Conservation (phyloP, 2,888 invertebrate genomes). For the Serrognathus titanus region DNA sequence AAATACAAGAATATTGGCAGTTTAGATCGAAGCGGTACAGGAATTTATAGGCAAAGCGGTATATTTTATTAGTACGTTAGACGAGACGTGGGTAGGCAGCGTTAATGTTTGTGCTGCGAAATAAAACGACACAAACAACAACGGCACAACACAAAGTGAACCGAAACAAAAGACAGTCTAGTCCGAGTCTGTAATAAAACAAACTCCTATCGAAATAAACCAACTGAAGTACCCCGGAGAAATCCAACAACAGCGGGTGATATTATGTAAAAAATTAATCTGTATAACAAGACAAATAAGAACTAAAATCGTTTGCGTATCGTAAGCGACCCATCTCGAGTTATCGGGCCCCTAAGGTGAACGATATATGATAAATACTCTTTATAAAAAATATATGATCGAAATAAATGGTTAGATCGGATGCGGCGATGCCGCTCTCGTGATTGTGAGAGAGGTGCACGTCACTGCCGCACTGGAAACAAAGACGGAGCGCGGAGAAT, state of each 20-base stretch:
- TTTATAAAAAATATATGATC: conserved; percentile 41
- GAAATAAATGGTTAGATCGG: conserved; percentile 42
- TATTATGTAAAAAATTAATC: conserved; percentile 17
- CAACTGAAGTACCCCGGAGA: conserved; percentile 23
- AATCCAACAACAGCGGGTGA: conserved; percentile 21
- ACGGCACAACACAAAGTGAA: conserved; percentile 19
- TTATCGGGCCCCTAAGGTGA: conserved; percentile 29
- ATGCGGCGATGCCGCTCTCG: conserved; percentile 8
- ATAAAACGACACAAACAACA: conserved; percentile 18
- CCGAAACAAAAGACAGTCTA: conserved; percentile 29
- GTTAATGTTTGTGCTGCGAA: not conserved
- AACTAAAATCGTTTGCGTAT: conserved; percentile 25
- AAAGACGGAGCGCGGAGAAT: conserved; percentile 1
- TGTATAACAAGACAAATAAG: conserved; percentile 21
- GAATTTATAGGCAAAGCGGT: no score
- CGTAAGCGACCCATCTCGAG: conserved; percentile 23
- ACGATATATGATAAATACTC: conserved; percentile 43
- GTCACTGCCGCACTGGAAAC: not conserved
- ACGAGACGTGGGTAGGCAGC: not conserved
- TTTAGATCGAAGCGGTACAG: no score
- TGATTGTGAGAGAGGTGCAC: not conserved
- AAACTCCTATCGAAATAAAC: conserved; percentile 28
- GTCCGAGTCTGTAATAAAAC: conserved; percentile 29
- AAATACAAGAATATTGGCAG: no score
- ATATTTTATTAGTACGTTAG: not conserved